phyloP scores from a whole-genome alignment of 2,113 vertebrate genomes.

The Todiramphus saurophagus region DNA sequence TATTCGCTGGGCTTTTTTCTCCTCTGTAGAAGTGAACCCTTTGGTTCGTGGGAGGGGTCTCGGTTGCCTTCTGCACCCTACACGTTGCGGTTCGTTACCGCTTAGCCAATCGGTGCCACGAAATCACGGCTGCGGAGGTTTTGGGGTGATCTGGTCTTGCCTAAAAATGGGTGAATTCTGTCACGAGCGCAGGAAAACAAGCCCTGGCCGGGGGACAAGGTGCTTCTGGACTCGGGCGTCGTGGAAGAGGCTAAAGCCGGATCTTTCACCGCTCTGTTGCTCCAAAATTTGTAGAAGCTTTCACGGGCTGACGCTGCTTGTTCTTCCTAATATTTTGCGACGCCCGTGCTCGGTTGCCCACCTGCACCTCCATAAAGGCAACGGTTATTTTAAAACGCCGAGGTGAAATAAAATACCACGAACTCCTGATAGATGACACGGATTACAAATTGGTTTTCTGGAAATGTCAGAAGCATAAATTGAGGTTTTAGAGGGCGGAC shows the following conservation, averaged over 20 bases:
- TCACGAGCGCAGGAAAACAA: background rate
- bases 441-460: constrained; percentile 10
- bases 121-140: background rate
- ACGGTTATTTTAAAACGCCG: background rate
- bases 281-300: background rate
- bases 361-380: background rate
- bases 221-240: background rate
- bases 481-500: background rate
- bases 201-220: accelerated
- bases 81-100: accelerated
- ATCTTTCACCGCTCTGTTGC: background rate
- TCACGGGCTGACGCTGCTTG: background rate
- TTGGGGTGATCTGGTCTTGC: background rate
- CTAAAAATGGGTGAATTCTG: background rate
- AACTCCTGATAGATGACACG: background rate
- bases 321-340: background rate
- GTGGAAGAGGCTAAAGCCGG: background rate
- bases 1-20: background rate
- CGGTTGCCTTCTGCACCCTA: accelerated
- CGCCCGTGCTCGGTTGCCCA: background rate
- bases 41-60: background rate
- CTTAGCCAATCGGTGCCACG: accelerated
- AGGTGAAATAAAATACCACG: background rate
- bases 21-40: background rate
- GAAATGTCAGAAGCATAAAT: constrained; percentile 2